Conservation (phyloP, 1,140 invertebrate genomes). For the Sinonovacula constricta region DNA sequence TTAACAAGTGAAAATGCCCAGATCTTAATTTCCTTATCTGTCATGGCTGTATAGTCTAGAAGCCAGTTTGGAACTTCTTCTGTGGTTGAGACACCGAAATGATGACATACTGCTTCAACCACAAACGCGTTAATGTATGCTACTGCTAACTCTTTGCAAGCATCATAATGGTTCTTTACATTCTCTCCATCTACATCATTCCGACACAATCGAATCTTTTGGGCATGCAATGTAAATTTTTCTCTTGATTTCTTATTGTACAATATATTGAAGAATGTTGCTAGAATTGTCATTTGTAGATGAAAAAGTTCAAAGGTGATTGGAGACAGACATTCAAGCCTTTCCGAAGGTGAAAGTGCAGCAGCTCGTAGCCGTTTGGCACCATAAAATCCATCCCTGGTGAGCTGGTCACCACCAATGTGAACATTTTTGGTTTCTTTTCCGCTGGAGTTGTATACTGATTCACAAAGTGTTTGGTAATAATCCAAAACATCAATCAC, state of each 20-base stretch:
- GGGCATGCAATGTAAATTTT: conserved; percentile 10
- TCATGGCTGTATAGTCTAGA: background rate
- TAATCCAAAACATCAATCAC: conserved; percentile 49
- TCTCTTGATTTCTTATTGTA: background rate
- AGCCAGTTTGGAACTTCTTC: background rate
- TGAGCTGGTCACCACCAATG: conserved; percentile 52
- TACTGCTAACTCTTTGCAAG: conserved; percentile 25
- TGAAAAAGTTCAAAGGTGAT: conserved; percentile 48
- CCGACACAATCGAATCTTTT: conserved; percentile 24
- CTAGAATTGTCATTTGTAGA: conserved; percentile 33
- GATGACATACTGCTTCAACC: conserved; percentile 1
- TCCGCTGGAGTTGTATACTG: conserved; percentile 7
- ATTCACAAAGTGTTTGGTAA: conserved; percentile 17
- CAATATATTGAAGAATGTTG: conserved; percentile 9
- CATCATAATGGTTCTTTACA: conserved; percentile 51
- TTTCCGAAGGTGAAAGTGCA: conserved; percentile 6
- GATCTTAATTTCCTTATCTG: background rate
- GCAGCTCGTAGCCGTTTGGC: conserved; percentile 39
- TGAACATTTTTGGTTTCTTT: conserved; percentile 27
- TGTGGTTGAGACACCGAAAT: conserved; percentile 23
- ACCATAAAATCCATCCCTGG: conserved; percentile 49
- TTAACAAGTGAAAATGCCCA: background rate
- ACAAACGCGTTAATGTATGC: conserved; percentile 25
- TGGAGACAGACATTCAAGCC: conserved; percentile 35
- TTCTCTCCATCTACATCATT: conserved; percentile 14